A percentile compares a stretch with the other conserved stretches of the same genome.
phyloP scores from a whole-genome alignment of 1,140 invertebrate species.

The Propsilocerus akamusi region DNA sequence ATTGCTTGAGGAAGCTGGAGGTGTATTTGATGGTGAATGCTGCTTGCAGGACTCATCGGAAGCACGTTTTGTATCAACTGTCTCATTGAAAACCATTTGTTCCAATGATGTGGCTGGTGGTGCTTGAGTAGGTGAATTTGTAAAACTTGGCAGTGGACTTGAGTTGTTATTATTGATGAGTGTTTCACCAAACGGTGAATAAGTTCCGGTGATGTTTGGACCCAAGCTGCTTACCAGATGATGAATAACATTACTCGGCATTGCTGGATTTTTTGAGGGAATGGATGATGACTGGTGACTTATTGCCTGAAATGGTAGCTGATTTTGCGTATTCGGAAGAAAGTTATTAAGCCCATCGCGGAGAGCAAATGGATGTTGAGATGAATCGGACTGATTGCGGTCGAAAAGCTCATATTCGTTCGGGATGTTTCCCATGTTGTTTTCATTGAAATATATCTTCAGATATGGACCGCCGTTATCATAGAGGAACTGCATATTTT shows the following conservation, averaged over 20 bases:
- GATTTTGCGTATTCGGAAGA: neutral
- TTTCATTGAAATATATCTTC: neutral
- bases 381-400: neutral
- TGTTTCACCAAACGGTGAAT: constrained; percentile 51
- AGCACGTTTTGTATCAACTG: constrained; percentile 9
- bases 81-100: constrained; percentile 4
- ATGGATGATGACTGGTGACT: neutral
- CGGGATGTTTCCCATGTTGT: no score
- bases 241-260: constrained; percentile 30
- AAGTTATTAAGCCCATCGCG: neutral
- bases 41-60: constrained; percentile 9
- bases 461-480: neutral
- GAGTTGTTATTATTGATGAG: constrained; percentile 22
- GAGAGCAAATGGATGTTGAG: neutral
- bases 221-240: constrained; percentile 66
- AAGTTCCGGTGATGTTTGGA: constrained; percentile 60
- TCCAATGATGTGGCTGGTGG: constrained; percentile 6
- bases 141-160: neutral
- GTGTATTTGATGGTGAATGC: constrained; percentile 17
- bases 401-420: neutral
- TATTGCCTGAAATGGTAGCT: neutral
- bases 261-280: neutral
- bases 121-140: constrained; percentile 23
- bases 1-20: constrained; percentile 17
- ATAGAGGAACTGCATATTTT: neutral